Evolutionary conservation across 2,113 vertebrate genomes (phyloP), one percentile per base, ranked within the genome.

Genomic region (Xyliphius kryptos): DNA sequence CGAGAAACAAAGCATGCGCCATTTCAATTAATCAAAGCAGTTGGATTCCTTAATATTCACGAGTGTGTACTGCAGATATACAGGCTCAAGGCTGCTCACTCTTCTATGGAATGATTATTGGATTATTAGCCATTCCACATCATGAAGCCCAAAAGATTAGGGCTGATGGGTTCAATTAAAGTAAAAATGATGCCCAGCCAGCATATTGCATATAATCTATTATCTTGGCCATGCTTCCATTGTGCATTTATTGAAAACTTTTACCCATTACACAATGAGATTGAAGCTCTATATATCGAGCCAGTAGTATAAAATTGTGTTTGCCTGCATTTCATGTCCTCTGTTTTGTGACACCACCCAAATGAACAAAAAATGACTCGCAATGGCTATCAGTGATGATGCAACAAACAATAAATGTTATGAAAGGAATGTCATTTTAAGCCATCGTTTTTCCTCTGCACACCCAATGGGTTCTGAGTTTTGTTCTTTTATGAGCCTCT

Each of bases 381-480:
- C 70, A 75, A 76, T 32, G 26, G 26, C 26, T n/a, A 32, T 3
- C 26, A 32, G 7, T 5, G 26, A 32, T 32, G 26, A 6, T 32
- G 26, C 43, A 52, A 2, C 21, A 64, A 75, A 74, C 76, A 77
- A 81, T 77, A 73, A 74, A 70, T 62, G 64, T 47, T 78, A 82
- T 76, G 75, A 75, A 70, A 75, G n/a, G n/a, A n/a, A n/a, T n/a
- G n/a, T n/a, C n/a, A n/a, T n/a, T n/a, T n/a, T n/a, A n/a, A n/a
- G n/a, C 2, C 54, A 78, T 79, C 74, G 75, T 85, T 79, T 1
- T 32, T 32, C 1, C 26, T 32, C 7, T 32, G 26, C 26, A 32
- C 26, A 5, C 26, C 4, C 26, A 32, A 32, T 32, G 26, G 26
- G 26, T 32, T 32, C 7, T 32, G 26, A 32, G n/a, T 32, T 32